Evolutionary conservation across 2,113 vertebrate species (phyloP).

Genomic region (Haliaeetus leucogaster): DNA sequence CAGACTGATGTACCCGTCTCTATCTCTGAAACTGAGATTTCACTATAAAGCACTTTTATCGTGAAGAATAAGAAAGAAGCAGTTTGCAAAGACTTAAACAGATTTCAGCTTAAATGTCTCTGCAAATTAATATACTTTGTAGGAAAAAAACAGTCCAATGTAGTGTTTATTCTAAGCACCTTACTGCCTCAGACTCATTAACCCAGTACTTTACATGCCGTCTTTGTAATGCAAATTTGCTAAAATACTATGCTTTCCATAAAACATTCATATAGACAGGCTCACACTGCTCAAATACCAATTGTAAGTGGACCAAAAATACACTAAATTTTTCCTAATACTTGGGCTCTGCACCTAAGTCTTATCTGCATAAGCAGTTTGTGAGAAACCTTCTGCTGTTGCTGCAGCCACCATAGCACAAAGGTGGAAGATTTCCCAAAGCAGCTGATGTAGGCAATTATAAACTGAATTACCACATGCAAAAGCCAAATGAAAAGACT

Average conservation of each 20-base stretch:
- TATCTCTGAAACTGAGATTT: neutral
- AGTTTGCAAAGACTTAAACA: neutral
- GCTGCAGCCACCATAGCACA: neutral
- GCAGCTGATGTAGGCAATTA: conserved; percentile 19
- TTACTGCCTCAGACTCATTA: conserved; percentile 42
- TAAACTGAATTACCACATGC: conserved; percentile 4
- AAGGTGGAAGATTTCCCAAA: conserved; percentile 48
- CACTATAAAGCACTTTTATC: neutral
- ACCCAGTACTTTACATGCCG: neutral
- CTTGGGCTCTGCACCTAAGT: neutral
- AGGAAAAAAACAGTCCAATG: neutral
- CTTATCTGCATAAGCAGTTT: conserved; percentile 10
- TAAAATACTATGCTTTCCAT: conserved; percentile 36
- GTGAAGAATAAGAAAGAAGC: neutral
- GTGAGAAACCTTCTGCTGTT: conserved; percentile 6
- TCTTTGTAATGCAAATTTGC: conserved; percentile 59
- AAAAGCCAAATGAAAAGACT: conserved; percentile 22
- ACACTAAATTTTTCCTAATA: neutral
- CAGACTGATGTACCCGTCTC: neutral
- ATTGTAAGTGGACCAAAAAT: neutral
- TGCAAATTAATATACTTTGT: conserved; percentile 4
- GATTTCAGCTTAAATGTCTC: neutral
- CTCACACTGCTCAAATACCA: conserved; percentile 12
- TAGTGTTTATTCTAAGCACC: conserved; percentile 30
- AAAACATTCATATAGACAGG: conserved; percentile 31